A percentile compares a stretch with the other conserved stretches of the same genome.
These are phyloP conservation scores for Cataglyphis altisquamis DNA, from an alignment of 2,888 invertebrate species.

Conservation along the genomic window DNA sequence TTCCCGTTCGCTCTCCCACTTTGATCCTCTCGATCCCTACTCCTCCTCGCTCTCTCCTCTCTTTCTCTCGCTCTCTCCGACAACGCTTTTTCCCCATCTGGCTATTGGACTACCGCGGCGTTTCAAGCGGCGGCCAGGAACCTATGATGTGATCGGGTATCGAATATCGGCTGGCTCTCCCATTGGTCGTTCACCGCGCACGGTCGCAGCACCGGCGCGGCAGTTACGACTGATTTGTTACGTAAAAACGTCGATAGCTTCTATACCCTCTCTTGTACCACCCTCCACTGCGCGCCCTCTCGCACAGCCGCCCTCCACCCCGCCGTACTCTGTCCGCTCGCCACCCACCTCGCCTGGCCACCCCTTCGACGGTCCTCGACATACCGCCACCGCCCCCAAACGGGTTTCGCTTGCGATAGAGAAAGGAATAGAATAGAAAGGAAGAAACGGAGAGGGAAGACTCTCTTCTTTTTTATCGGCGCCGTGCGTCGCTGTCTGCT, in stretches of 20 bases:
- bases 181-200: conserved; percentile 85
- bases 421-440: conserved; percentile 72
- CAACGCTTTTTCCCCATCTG: conserved; percentile 83
- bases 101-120: conserved; percentile 85
- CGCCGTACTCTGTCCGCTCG: conserved; percentile 53
- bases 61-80: conserved; percentile 69
- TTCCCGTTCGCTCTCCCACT: conserved; percentile 64
- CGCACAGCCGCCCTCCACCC: conserved; percentile 59
- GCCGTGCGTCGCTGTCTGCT: conserved; percentile 81
- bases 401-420: conserved; percentile 73
- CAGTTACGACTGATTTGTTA: conserved; percentile 86
- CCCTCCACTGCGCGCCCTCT: conserved; percentile 72
- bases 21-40: conserved; percentile 69
- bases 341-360: conserved; percentile 71
- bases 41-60: conserved; percentile 68
- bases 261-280: conserved; percentile 81
- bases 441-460: conserved; percentile 68
- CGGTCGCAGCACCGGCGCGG: conserved; percentile 82
- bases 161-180: conserved; percentile 86
- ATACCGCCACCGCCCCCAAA: conserved; percentile 77
- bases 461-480: conserved; percentile 84
- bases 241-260: conserved; percentile 86
- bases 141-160: conserved; percentile 86
- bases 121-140: conserved; percentile 80
- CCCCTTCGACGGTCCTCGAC: conserved; percentile 76